These are phyloP conservation scores for Saxidomus purpurata DNA, from an alignment of 1,140 invertebrate genomes.

Conservation along the genomic window DNA sequence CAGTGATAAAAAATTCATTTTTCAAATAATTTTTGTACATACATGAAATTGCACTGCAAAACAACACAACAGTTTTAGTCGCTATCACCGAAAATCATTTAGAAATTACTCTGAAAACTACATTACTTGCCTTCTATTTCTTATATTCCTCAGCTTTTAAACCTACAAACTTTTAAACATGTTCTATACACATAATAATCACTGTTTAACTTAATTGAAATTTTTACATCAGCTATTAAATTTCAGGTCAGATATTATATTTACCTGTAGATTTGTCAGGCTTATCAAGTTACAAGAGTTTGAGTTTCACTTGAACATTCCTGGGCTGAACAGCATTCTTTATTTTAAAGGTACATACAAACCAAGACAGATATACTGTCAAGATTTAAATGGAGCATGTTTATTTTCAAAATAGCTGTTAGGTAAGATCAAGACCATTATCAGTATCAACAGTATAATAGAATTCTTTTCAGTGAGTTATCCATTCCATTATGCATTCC, in stretches of 20 bases:
- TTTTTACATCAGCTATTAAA: constrained; percentile 12
- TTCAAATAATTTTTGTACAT: too few relatives aligned
- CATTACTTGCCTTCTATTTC: neutral
- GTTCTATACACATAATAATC: neutral
- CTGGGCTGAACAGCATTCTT: neutral
- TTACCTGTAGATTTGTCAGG: constrained; percentile 6
- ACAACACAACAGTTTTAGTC: too few relatives aligned
- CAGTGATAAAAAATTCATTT: too few relatives aligned
- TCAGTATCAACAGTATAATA: neutral
- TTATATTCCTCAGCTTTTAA: too few relatives aligned
- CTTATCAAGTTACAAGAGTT: constrained; percentile 12
- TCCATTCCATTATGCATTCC: neutral
- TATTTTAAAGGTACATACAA: constrained; percentile 7
- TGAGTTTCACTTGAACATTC: constrained; percentile 7
- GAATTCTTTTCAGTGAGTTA: neutral
- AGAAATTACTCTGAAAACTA: too few relatives aligned
- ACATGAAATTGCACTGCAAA: too few relatives aligned
- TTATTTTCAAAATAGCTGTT: neutral
- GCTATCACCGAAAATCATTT: too few relatives aligned
- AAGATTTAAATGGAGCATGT: neutral
- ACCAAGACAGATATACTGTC: neutral
- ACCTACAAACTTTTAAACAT: too few relatives aligned
- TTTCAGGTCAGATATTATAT: constrained; percentile 32
- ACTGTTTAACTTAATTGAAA: neutral
- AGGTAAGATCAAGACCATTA: neutral